These are phyloP conservation scores for Bolborhynchus lineola DNA, from an alignment of 2,113 vertebrate genomes.

Conservation along the genomic window DNA sequence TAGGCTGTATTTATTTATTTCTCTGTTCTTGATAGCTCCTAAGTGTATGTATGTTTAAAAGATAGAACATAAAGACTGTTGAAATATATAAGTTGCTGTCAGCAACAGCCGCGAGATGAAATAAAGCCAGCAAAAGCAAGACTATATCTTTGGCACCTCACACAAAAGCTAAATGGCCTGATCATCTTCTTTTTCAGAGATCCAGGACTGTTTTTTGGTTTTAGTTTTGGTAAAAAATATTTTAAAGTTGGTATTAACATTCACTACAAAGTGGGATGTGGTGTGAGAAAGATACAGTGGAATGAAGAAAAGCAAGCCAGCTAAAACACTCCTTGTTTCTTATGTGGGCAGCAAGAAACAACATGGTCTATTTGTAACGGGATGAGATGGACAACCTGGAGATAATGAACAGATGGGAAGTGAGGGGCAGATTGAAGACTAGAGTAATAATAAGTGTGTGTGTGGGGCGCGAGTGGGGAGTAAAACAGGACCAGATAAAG, in stretches of 20 bases:
- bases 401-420: conserved; percentile 48
- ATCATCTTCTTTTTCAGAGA: background rate
- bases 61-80: background rate
- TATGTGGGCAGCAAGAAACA: conserved; percentile 23
- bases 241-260: conserved; percentile 3
- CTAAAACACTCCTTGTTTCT: background rate
- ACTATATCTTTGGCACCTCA: background rate
- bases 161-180: background rate
- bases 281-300: background rate
- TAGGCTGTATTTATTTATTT: background rate
- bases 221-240: background rate
- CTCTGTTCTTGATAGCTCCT: background rate
- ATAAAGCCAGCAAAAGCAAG: background rate
- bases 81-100: background rate
- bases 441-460: background rate
- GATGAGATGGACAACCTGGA: conserved; percentile 28
- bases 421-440: conserved; percentile 2
- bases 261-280: background rate
- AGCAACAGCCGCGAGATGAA: background rate
- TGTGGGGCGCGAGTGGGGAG: background rate
- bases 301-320: background rate
- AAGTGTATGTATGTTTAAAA: background rate
- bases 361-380: background rate
- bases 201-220: background rate
- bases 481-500: background rate